Conservation (phyloP, 2,797 vertebrate genomes). For the Coregonus suidteri region DNA sequence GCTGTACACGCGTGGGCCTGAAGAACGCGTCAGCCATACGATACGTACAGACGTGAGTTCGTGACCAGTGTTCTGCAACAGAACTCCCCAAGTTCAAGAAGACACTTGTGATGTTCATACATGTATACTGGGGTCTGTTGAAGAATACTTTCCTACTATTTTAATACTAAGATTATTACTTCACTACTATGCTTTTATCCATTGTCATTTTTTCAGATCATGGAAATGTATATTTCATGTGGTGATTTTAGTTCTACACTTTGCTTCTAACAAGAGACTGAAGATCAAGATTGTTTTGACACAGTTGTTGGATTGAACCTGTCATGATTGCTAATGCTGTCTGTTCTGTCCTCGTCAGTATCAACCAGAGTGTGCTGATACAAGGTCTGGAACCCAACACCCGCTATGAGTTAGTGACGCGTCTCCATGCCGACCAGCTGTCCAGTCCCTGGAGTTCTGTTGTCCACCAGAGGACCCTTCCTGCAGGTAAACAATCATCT, state of each 20-base stretch:
- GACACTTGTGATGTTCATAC: background rate
- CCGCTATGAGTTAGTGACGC: slow-evolving; percentile 94
- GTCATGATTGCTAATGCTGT: background rate
- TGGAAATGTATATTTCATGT: background rate
- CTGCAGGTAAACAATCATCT: slow-evolving; percentile 80
- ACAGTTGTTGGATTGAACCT: background rate
- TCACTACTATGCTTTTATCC: too few relatives aligned
- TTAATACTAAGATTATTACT: too few relatives aligned
- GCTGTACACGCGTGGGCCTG: slow-evolving; percentile 89
- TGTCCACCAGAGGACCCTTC: slow-evolving; percentile 86
- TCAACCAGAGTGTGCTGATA: slow-evolving; percentile 84
- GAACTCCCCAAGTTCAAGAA: background rate
- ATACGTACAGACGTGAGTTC: slow-evolving; percentile 90
- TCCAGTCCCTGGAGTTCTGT: slow-evolving; percentile 94
- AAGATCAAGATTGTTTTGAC: background rate
- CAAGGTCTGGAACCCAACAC: slow-evolving; percentile 86
- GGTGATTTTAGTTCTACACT: background rate
- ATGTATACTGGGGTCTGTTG: background rate
- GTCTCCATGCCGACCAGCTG: slow-evolving; percentile 90
- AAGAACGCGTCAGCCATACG: slow-evolving; percentile 88
- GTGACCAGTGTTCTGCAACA: background rate
- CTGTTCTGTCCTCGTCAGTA: slow-evolving; percentile 67
- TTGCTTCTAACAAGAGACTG: background rate
- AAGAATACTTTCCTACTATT: too few relatives aligned
- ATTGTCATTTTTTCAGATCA: background rate